Evolutionary conservation across 2,888 invertebrate genomes (phyloP), one percentile per base, ranked within the genome.

Genomic region (Philereme transversata): DNA sequence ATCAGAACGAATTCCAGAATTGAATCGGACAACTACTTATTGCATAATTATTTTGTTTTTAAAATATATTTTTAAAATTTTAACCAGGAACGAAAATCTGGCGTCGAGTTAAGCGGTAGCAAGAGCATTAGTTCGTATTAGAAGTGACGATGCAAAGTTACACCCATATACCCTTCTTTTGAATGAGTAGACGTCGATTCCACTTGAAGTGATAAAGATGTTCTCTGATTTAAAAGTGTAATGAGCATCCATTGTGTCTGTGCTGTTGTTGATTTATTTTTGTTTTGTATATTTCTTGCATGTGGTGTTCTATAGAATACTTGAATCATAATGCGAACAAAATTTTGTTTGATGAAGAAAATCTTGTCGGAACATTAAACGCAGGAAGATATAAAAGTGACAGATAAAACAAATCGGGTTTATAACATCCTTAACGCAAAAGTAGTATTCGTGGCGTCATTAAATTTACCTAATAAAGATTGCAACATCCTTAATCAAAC

Each of bases 191-290:
- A 64, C 52, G 44, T 64, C 63, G 38, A 62, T 60, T 40, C 54
- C 51, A 59, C 62, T 63, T 56, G 55, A 46, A 51, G 56, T 62
- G 58, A 60, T 67, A 57, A 60, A 62, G 62, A 59, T 63, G 53
- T 63, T 59, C 59, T 36, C 51, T 51, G 52, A 56, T 63, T 59
- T 59, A 52, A 59, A 59, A 56, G 52, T 60, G 54, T 64, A 60
- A 64, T 64, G 64, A 60, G 64, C 48, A 40, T 47, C 60, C 51
- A 64, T 65, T 62, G 61, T 62, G 45, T 51, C 60, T 51, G 22
- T 22, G 50, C 38, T 57, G 51, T 55, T 45, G 43, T n/a, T 40
- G 49, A 51, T 52, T 22, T 53, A 51, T 64, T 48, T 50, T 63
- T 45, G 38, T 50, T 50, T 59, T 35, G 34, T 41, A 9, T 40